Base-by-base conservation (phyloP, 2,888 invertebrate species). In the Sisyra nigra region DNA sequence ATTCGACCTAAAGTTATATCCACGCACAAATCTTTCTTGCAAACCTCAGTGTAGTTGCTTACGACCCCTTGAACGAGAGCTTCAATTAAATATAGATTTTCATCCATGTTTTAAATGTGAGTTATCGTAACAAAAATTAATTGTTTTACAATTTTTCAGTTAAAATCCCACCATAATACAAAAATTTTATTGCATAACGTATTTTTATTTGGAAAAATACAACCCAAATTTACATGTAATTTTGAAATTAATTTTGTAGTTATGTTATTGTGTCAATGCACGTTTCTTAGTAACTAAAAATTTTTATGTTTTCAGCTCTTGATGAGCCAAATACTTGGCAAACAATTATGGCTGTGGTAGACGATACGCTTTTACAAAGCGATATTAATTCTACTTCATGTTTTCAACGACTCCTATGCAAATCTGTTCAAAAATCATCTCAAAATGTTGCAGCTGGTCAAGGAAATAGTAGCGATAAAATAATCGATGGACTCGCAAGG, bases 301-400 rank as follows among this genome's bases (percentile, higher is more conserved):
- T 19, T 35, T 15, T 36, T 43, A 15, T 14, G 17, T n/a, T 44
- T 39, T 33, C 8, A 44, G 39, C 34, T 14, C 19, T 41, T 30
- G 30, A 35, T 13, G 43, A 43, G 37, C 30, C 47, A 3, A 44
- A 48, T 3, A 45, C 48, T 17, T 44, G 50, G 40, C 50, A 49
- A 50, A 42, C 42, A 6, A 48, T 61, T 9, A 54, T 74, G 49
- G 57, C 61, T 8, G 60, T 62, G 17, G 53, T 77, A 24, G 75
- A 77, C 47, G 63, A 68, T 35, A 61, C 67, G 9, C 54, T 78
- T 37, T 61, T 65, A 0, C 67, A 68, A 45, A 66, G 74, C 47
- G 66, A 76, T 37, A 67, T 78, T 14, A 74, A 78, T 53, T 61
- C 75, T 2, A 68, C 71, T 0, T 66, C 69, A 1, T 79, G 79